Evolutionary conservation across 2,888 invertebrate genomes (phyloP).

Genomic region (Eustalomyia histrio): DNA sequence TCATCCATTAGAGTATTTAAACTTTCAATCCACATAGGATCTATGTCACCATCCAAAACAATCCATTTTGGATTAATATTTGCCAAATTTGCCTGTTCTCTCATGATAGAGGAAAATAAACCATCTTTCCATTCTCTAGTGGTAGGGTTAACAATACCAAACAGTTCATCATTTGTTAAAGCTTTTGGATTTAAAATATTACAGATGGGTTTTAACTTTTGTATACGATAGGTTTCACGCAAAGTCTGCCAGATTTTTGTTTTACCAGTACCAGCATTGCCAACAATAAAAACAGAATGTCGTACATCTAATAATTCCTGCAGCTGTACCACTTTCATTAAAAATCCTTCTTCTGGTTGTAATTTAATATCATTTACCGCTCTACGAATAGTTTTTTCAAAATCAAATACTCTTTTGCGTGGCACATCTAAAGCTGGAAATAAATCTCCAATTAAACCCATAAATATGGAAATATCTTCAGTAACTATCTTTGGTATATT

Average conservation of each 20-base stretch:
- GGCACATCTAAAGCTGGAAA: constrained; percentile 97
- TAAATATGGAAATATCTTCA: constrained; percentile 94
- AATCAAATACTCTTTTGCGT: constrained; percentile 90
- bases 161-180: constrained; percentile 96
- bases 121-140: constrained; percentile 97
- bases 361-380: constrained; percentile 91
- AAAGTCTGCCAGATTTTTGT: constrained; percentile 96
- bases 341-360: constrained; percentile 95
- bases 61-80: constrained; percentile 96
- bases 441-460: constrained; percentile 96
- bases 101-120: constrained; percentile 94
- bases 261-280: constrained; percentile 95
- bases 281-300: constrained; percentile 94
- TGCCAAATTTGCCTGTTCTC: constrained; percentile 93
- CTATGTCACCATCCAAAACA: constrained; percentile 95
- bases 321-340: constrained; percentile 93
- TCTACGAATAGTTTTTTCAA: constrained; percentile 89
- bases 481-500: constrained; percentile 97
- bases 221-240: constrained; percentile 85
- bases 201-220: constrained; percentile 87
- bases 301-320: constrained; percentile 96
- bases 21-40: constrained; percentile 93
- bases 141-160: constrained; percentile 95
- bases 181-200: constrained; percentile 96
- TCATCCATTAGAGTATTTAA: constrained; percentile 98